phyloP scores from a whole-genome alignment of 2,113 vertebrate genomes.

The Pachypanchax playfairii region DNA sequence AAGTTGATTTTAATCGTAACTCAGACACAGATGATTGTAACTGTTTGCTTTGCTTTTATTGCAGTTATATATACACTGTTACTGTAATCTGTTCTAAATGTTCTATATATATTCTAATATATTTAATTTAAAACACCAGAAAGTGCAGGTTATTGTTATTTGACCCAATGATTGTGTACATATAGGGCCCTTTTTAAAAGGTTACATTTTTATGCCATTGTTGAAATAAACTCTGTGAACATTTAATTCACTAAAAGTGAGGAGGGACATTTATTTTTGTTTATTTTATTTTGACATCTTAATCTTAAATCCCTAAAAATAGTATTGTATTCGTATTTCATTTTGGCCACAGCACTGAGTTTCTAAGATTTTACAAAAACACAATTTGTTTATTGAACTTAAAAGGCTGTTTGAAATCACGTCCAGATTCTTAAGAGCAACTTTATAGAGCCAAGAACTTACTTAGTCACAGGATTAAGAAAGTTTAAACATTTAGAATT shows the following conservation, averaged over 20 bases:
- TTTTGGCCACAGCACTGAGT: too few species aligned
- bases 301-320: too few species aligned
- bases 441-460: too few species aligned
- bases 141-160: slow-evolving; percentile 52
- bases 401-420: too few species aligned
- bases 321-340: too few species aligned
- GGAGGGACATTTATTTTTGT: neutral
- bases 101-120: slow-evolving; percentile 70
- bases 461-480: too few species aligned
- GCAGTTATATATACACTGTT: slow-evolving; percentile 52
- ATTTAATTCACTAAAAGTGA: slow-evolving; percentile 28
- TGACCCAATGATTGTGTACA: slow-evolving; percentile 28
- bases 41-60: slow-evolving; percentile 66
- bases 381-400: too few species aligned
- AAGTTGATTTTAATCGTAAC: slow-evolving; percentile 48
- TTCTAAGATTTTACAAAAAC: too few species aligned
- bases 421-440: too few species aligned
- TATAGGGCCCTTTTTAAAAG: slow-evolving; percentile 48
- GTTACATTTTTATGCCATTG: slow-evolving; percentile 31
- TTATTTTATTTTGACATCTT: too few species aligned
- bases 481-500: too few species aligned
- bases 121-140: slow-evolving; percentile 70
- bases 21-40: slow-evolving; percentile 71
- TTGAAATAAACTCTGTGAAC: slow-evolving; percentile 64
- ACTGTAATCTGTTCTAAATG: slow-evolving; percentile 51